These are phyloP conservation scores for Copidosoma floridanum DNA, from an alignment of 1,140 invertebrate species.

Conservation along the genomic window DNA sequence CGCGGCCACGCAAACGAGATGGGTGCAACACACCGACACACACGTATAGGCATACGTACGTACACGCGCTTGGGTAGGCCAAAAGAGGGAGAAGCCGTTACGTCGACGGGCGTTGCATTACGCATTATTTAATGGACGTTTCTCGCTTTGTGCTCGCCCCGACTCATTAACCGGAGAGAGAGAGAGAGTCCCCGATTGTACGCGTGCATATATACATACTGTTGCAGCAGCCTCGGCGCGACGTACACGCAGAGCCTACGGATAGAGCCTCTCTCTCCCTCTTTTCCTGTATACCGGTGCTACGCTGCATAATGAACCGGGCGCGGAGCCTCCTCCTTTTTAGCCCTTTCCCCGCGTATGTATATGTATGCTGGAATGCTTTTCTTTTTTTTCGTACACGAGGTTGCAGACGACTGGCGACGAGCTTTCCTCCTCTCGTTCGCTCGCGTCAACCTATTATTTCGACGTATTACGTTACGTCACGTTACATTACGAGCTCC, in stretches of 20 bases:
- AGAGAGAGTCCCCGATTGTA: constrained; percentile 40
- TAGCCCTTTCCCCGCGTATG: no score
- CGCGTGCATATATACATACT: no score
- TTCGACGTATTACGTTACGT: constrained; percentile 49
- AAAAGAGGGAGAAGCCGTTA: constrained; percentile 22
- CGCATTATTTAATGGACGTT: constrained; percentile 54
- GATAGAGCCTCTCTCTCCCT: constrained; percentile 1
- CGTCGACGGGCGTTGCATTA: constrained; percentile 47
- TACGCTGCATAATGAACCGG: no score
- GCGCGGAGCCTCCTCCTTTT: no score
- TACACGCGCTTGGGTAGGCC: no score
- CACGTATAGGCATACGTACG: no score
- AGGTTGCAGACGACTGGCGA: no score
- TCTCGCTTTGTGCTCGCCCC: constrained; percentile 50
- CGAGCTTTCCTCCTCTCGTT: constrained; percentile 13
- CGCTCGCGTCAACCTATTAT: constrained; percentile 46
- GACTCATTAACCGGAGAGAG: constrained; percentile 47
- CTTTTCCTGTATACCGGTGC: no score
- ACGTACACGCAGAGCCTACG: not conserved
- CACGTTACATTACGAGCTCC: constrained; percentile 44
- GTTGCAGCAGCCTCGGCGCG: constrained; percentile 11
- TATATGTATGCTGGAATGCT: no score
- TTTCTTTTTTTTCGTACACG: no score
- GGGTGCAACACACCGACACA: not conserved
- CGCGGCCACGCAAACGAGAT: not conserved